Conservation (phyloP, 2,113 vertebrate species). For the Atlantisia rogersi region DNA sequence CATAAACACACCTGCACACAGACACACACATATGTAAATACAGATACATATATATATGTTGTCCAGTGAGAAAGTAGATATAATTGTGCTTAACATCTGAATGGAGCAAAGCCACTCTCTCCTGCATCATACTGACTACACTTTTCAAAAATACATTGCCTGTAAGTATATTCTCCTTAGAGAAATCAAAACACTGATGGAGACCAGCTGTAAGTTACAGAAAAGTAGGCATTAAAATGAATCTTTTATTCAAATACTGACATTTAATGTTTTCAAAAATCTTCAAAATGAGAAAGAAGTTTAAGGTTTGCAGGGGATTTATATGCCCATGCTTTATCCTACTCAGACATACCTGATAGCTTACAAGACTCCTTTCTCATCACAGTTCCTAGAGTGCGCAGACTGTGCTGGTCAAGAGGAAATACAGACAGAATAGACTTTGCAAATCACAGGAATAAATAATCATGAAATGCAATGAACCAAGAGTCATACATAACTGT, state of each 20-base stretch:
- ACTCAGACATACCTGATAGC: not conserved
- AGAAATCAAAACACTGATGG: not conserved
- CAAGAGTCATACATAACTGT: not conserved
- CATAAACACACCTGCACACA: not conserved
- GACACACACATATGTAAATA: not conserved
- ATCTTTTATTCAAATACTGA: not conserved
- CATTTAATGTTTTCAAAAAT: not conserved
- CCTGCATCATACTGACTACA: not conserved
- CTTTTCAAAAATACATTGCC: not conserved
- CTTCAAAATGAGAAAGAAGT: not conserved
- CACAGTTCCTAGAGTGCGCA: not conserved
- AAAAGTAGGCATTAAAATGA: not conserved
- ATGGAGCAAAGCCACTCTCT: not conserved
- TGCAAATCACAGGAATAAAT: not conserved
- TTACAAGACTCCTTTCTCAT: not conserved
- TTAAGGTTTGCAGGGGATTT: not conserved
- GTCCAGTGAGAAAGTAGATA: not conserved
- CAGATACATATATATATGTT: rapidly evolving
- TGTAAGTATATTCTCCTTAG: not conserved
- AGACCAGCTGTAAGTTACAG: not conserved
- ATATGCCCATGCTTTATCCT: not conserved
- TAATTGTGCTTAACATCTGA: not conserved
- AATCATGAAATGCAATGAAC: not conserved
- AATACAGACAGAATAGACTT: not conserved
- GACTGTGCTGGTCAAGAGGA: not conserved